These are phyloP conservation scores for Pachymerium ferrugineum DNA, from an alignment of 2,888 invertebrate species.

Conservation along the genomic window DNA sequence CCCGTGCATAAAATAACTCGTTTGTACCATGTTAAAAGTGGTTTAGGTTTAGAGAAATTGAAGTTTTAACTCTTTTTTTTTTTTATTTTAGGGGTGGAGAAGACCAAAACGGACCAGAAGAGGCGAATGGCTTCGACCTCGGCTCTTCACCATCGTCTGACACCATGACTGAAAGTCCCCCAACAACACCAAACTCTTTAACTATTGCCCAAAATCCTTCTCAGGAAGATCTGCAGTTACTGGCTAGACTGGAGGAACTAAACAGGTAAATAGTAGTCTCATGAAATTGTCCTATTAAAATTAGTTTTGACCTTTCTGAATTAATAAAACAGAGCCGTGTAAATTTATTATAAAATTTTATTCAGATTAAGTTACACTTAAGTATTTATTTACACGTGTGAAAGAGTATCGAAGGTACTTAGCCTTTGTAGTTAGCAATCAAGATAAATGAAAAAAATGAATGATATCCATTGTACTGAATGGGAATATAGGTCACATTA, in stretches of 20 bases:
- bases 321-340: too few relatives aligned
- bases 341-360: background rate
- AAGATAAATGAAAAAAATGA: background rate
- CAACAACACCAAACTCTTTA: background rate
- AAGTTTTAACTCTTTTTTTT: background rate
- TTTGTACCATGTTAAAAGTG: background rate
- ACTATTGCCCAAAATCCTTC: constrained; percentile 41
- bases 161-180: constrained; percentile 33
- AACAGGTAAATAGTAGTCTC: constrained; percentile 57
- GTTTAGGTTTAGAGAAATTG: background rate
- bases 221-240: constrained; percentile 74
- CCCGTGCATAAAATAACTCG: background rate
- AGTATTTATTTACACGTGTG: background rate
- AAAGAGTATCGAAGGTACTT: background rate
- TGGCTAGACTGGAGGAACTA: constrained; percentile 93
- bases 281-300: background rate
- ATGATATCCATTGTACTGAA: background rate
- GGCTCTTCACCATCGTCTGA: background rate
- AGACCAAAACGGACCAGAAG: background rate
- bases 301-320: background rate
- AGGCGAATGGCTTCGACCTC: constrained; percentile 12
- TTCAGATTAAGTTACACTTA: background rate
- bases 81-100: background rate
- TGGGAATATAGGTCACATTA: background rate
- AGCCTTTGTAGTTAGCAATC: background rate